Evolutionary conservation across 2,797 vertebrate species (phyloP), one percentile per base, ranked within the genome.

Genomic region (Momotus momota): DNA sequence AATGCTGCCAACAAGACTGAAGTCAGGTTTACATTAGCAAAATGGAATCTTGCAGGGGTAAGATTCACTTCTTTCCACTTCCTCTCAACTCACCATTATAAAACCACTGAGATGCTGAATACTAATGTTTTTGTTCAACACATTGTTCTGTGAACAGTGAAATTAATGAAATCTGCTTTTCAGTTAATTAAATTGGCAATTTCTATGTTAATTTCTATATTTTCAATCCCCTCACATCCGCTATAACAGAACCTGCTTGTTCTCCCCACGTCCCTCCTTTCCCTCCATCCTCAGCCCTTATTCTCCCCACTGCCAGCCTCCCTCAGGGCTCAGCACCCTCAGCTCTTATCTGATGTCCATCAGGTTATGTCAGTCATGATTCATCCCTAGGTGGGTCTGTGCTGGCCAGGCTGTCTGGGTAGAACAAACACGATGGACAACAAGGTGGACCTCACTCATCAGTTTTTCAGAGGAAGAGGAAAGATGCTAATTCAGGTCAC

Each of bases 301-400:
- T 54, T 86, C 5, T 78, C 6, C 25, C n/a, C 26, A 4, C 6
- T 23, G 3, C 7, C 27, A 60, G 11, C 14, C 12, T 72, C 27
- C 4, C 7, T 31, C 4, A 22, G 38, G 20, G 41, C n/a, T 86
- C 87, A 94, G 58, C 41, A 72, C 33, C 27, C 40, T 74, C n/a
- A n/a, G 16, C 19, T 45, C 8, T 74, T 79, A 51, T 55, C 14
- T 1, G 7, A 7, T 22, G 51, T 10, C 41, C 41, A 12, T 49
- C 51, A 52, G 81, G 12, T 11, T 52, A 0, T 2, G 1, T 25
- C 60, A 13, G 26, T 41, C 61, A 14, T 0, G 0, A 3, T 14
- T 73, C 52, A 62, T 15, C 14, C 38, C 40, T 40, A 16, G n/a
- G 18, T 15, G 22, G 27, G 38, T 21, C 60, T 0, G 0, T 16